Base-by-base conservation (phyloP, 2,888 invertebrate species). In the Sarcophaga variegata region DNA sequence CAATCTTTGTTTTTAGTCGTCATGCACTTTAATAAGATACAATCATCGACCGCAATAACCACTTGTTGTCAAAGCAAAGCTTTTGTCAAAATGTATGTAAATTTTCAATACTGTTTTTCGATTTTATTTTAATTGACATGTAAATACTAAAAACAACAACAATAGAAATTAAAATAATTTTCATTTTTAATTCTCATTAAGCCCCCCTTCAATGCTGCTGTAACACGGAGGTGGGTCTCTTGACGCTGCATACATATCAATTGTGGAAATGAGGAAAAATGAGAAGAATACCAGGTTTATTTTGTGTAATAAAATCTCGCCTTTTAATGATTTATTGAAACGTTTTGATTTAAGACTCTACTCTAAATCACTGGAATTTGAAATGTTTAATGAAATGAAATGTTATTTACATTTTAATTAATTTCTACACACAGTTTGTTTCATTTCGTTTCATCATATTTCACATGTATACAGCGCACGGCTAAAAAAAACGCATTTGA, bases 351-450 rank as follows among this genome's bases (percentile, higher is more conserved):
- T 54, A 74, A 69, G 60, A 66, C 37, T 14, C 25, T 6, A 49
- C 45, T 79, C 45, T 81, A 83, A 81, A 87, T 87, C 78, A 87
- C 70, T 78, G 37, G 37, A 37, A 37, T 37, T 37, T 37, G 37
- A 37, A 10, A 37, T 37, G 37, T 37, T 37, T 37, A 37, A 2
- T 37, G 37, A 37, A 37, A 10, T 78, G 2, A 49, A 71, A 72
- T 77, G 47, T 76, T 87, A 79, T 84, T 79, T 86, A 84, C 75
- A 87, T 81, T 79, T 76, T 59, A 79, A 87, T 87, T 81, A 76
- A 79, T 76, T 79, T 84, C 81, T 37, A 81, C 81, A 86, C 78
- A 37, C 37, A 37, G 8, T 37, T 8, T 37, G 37, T 37, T 37
- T 37, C 37, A 84, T 81, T 81, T 81, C 70, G 81, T 76, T 84